Conservation (phyloP, 2,797 vertebrate genomes). For the Centropyge bicolor region DNA sequence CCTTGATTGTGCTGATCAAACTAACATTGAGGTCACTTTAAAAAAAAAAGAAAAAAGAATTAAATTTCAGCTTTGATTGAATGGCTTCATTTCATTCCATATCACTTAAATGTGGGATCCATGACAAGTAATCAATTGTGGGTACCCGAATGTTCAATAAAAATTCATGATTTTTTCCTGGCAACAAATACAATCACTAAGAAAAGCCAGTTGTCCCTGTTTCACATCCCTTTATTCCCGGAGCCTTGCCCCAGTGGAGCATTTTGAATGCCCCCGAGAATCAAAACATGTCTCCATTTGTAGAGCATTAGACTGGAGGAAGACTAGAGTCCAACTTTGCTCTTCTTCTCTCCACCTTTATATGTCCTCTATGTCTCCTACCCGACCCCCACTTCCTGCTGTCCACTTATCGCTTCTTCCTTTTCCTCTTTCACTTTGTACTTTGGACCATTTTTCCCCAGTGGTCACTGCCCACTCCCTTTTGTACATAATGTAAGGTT, state of each 20-base stretch:
- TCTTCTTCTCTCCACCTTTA: slow-evolving; percentile 29
- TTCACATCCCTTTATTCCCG: slow-evolving; percentile 18
- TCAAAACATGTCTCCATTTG: slow-evolving; percentile 13
- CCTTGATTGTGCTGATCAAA: slow-evolving; percentile 29
- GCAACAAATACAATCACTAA: slow-evolving; percentile 9
- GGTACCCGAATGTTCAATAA: slow-evolving; percentile 23
- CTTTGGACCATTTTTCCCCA: slow-evolving; percentile 33
- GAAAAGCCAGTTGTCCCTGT: slow-evolving; percentile 3
- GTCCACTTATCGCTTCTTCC: slow-evolving; percentile 34
- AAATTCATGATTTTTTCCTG: neutral
- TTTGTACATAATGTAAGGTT: slow-evolving; percentile 88
- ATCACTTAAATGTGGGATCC: slow-evolving; percentile 50
- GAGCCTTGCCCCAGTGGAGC: slow-evolving; percentile 15
- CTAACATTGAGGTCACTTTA: slow-evolving; percentile 28
- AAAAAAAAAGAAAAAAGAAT: too few relatives aligned
- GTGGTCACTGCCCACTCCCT: slow-evolving; percentile 64
- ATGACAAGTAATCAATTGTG: slow-evolving; percentile 67
- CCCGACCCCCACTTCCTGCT: slow-evolving; percentile 38
- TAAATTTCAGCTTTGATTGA: slow-evolving; percentile 31
- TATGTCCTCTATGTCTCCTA: slow-evolving; percentile 29
- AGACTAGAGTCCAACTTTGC: slow-evolving; percentile 18
- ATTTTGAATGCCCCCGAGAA: slow-evolving; percentile 24
- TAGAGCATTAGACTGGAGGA: slow-evolving; percentile 4
- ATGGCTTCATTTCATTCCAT: slow-evolving; percentile 65
- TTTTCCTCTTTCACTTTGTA: slow-evolving; percentile 43